Evolutionary conservation across 2,113 vertebrate species (phyloP), one percentile per base, ranked within the genome.

Genomic region (Anhinga anhinga): DNA sequence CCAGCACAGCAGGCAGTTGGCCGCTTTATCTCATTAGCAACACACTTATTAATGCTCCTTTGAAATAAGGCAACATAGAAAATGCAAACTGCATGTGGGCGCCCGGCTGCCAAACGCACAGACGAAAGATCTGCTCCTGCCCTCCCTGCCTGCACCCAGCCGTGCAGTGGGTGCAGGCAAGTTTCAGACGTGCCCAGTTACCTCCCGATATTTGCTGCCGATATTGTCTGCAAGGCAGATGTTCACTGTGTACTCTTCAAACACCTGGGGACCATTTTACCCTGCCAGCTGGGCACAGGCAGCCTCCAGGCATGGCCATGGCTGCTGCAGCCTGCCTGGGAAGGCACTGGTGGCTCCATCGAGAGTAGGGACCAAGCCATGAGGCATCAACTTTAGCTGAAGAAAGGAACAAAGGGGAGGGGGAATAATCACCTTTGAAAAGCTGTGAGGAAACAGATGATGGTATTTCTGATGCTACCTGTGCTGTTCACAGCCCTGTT

Each of bases 231-330:
- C 50, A 44, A n/a, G 22, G 34, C 15, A 5, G 20, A 38, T 30
- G 36, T 18, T 74, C 25, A 1, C 38, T 25, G n/a, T 32, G 42
- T 55, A 7, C 49, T 65, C 62, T 52, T 36, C 47, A 76, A 53
- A 76, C 9, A 34, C 42, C 66, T 82, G 70, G 36, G 61, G 15
- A 63, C 29, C 10, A 2, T 63, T 78, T 74, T 18, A 52, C 29
- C 32, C 9, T 27, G 17, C 36, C 72, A 66, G 55, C 63, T 81
- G 88, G 61, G 73, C 30, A 7, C 1, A 4, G 16, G 13, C 22
- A 38, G 34, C n/a, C 22, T 18, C 44, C 1, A 1, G 53, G 65
- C 25, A 21, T 7, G 10, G 36, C 70, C 9, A 0, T 12, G 38
- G 67, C 19, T 56, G 62, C 62, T 80, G 66, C 58, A 88, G 44